A percentile compares a stretch with the other conserved stretches of the same genome.
phyloP scores from a whole-genome alignment of 2,113 vertebrate genomes.

The Fulica atra region DNA sequence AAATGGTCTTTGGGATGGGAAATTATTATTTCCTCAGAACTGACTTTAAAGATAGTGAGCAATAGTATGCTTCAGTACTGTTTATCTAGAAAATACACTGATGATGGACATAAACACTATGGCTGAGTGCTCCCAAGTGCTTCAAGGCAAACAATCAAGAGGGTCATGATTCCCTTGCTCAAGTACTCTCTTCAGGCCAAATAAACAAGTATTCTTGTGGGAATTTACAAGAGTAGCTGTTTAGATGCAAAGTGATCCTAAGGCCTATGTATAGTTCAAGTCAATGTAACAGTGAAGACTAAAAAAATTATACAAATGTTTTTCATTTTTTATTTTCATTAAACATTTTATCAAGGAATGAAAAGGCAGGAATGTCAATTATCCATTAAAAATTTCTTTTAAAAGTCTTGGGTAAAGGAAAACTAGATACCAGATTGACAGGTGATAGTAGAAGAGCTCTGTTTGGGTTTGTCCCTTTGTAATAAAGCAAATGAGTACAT shows the following conservation, averaged over 20 bases:
- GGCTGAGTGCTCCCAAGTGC: too few species aligned
- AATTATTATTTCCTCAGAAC: too few species aligned
- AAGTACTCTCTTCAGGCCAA: too few species aligned
- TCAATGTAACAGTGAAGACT: not conserved
- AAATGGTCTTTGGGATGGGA: too few species aligned
- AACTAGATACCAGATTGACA: not conserved
- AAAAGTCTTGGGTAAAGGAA: not conserved
- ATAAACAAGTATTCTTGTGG: too few species aligned
- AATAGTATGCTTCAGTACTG: too few species aligned
- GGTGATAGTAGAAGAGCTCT: not conserved
- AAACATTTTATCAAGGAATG: not conserved
- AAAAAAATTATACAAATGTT: not conserved
- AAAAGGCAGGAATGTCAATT: not conserved
- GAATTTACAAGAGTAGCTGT: not conserved
- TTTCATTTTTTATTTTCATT: not conserved
- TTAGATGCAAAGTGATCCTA: not conserved
- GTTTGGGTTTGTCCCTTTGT: not conserved
- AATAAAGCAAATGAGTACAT: not conserved
- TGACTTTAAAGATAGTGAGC: too few species aligned
- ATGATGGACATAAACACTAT: too few species aligned
- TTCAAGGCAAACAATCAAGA: too few species aligned
- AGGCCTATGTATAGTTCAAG: not conserved
- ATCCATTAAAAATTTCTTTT: not conserved
- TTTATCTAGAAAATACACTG: too few species aligned
- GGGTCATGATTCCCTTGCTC: too few species aligned